phyloP scores from a whole-genome alignment of 1,140 invertebrate genomes.

The Saxidomus purpurata region DNA sequence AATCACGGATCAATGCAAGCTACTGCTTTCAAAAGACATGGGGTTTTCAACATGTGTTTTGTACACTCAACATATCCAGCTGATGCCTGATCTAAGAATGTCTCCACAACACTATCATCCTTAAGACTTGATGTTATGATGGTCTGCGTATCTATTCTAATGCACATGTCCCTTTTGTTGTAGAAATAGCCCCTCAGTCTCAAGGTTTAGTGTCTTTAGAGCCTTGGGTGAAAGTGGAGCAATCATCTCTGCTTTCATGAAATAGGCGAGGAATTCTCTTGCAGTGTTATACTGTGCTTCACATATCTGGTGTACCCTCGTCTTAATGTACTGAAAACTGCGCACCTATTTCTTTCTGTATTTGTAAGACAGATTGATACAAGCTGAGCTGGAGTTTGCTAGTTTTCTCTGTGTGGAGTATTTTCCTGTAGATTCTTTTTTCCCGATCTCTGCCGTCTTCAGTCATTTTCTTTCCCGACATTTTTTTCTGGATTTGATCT shows the following conservation, averaged over 20 bases:
- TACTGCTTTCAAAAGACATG: neutral
- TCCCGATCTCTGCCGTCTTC: constrained; percentile 45
- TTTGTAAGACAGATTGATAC: neutral
- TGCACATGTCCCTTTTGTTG: neutral
- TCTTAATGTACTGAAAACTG: constrained; percentile 44
- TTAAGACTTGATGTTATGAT: neutral
- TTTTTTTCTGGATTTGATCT: neutral
- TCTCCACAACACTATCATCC: neutral
- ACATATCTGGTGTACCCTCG: constrained; percentile 45
- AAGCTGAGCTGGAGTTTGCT: neutral
- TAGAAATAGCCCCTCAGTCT: neutral
- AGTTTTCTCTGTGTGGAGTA: neutral
- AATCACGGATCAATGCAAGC: neutral
- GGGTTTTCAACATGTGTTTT: neutral
- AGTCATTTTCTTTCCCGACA: constrained; percentile 44
- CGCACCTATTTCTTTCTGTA: constrained; percentile 28
- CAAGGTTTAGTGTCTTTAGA: neutral
- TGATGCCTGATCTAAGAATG: neutral
- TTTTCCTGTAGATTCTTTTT: constrained; percentile 29
- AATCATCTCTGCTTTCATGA: constrained; percentile 55
- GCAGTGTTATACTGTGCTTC: constrained; percentile 41
- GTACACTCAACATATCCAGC: neutral
- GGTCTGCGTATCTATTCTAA: neutral
- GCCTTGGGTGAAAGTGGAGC: too few relatives aligned
- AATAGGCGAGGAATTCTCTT: constrained; percentile 33